These are phyloP conservation scores for Burhinus oedicnemus DNA, from an alignment of 2,113 vertebrate species.

Conservation along the genomic window DNA sequence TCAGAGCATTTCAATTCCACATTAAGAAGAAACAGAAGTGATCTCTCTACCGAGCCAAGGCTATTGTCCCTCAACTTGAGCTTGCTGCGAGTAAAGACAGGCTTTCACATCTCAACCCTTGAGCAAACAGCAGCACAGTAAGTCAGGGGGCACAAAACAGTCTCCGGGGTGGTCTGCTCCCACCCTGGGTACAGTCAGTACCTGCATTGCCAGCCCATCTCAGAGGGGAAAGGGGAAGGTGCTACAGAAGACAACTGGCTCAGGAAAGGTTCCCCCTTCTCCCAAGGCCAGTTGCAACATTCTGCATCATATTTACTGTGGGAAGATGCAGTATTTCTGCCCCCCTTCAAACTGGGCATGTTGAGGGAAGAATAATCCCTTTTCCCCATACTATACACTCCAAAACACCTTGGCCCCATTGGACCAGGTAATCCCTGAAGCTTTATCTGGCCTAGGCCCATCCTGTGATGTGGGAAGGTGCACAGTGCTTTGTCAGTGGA, in stretches of 20 bases:
- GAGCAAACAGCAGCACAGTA: not conserved
- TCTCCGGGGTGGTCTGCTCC: not conserved
- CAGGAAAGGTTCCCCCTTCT: not conserved
- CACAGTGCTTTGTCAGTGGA: not conserved
- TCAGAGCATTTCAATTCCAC: not conserved
- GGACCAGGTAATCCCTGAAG: not conserved
- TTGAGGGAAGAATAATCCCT: not conserved
- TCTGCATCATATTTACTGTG: accelerated
- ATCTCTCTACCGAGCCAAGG: not conserved
- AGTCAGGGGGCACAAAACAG: not conserved
- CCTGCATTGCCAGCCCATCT: not conserved
- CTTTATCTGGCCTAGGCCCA: not conserved
- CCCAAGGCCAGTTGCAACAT: not conserved
- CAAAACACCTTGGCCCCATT: not conserved
- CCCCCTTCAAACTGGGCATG: not conserved
- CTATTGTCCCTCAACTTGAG: not conserved
- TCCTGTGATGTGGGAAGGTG: not conserved
- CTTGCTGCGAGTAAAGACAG: not conserved
- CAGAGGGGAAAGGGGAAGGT: not conserved
- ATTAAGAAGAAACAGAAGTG: not conserved
- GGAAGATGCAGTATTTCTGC: not conserved
- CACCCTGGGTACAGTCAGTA: not conserved
- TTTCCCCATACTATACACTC: not conserved
- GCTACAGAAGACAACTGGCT: not conserved
- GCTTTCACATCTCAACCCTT: not conserved